Base-by-base conservation (phyloP, 1,140 invertebrate species). In the Macrosteles quadrilineatus region DNA sequence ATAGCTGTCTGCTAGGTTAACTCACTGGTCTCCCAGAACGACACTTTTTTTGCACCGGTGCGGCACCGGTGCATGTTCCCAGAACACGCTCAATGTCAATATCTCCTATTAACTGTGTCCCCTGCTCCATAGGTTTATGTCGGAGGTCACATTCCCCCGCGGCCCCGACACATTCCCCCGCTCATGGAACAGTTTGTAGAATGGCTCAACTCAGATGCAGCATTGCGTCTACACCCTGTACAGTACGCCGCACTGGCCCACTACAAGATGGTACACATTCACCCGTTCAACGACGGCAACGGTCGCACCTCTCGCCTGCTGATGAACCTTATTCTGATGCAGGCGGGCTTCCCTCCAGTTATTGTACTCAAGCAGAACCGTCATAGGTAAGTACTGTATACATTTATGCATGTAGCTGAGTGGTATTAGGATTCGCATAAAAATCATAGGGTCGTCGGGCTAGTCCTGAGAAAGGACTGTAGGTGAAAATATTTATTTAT, bases 321-420 rank as follows among this genome's bases (percentile, higher is more conserved):
- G 0, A 98, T 99, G 96, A 99, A 99, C 80, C 86, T 97, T 71
- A 90, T 99, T 71, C 83, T 99, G n/a, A 97, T 99, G 93, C 92
- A 95, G 80, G 92, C 94, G n/a, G 97, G 96, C 0, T 98, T 93
- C 83, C 97, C 97, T 2, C 96, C 97, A 0, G 94, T 98, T 3
- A 97, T 98, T 62, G 94, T 99, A 66, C 87, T 92, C 65, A 97
- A 98, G 75, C 92, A 97, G 77, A 93, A 98, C 75, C 85, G 94
- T 74, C 78, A 83, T 21, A 73, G 70, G 75, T 78, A 25, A n/a
- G 32, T 64, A n/a, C n/a, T 9, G 40, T 11, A 43, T 43, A 11
- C 40, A 11, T 43, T 43, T 43, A n/a, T n/a, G n/a, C n/a, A n/a
- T n/a, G n/a, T n/a, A n/a, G n/a, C n/a, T n/a, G n/a, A n/a, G 12